These are phyloP conservation scores for Mionectes macconnelli DNA, from an alignment of 2,113 vertebrate genomes.

Conservation along the genomic window DNA sequence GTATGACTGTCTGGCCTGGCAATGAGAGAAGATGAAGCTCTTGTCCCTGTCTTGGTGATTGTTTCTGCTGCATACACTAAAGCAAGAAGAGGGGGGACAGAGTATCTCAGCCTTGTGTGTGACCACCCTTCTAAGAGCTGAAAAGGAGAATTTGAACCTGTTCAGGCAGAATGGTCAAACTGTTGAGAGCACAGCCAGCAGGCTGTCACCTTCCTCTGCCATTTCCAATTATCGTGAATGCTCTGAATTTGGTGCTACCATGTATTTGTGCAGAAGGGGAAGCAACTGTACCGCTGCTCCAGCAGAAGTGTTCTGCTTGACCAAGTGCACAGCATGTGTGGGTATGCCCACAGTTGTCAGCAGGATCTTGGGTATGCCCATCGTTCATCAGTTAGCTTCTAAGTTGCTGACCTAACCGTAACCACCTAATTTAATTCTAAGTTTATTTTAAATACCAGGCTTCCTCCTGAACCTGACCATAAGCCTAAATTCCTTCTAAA, in stretches of 20 bases:
- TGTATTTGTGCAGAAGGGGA: neutral
- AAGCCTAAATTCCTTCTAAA: neutral
- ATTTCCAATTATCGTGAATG: rapidly evolving
- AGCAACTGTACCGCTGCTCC: neutral
- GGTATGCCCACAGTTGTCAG: neutral
- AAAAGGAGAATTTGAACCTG: neutral
- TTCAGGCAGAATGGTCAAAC: neutral
- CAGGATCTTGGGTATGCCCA: neutral
- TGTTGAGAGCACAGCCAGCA: neutral
- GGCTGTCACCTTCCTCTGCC: neutral
- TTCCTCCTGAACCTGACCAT: neutral
- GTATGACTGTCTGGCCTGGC: no score
- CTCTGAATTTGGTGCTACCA: neutral
- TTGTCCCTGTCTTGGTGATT: neutral
- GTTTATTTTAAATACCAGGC: neutral
- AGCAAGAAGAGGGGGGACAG: neutral
- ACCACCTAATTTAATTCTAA: neutral
- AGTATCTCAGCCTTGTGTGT: neutral
- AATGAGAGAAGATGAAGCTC: neutral
- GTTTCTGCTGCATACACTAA: neutral
- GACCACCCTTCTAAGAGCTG: neutral
- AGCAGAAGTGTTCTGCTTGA: neutral
- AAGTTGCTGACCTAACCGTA: neutral
- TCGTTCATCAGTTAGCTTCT: neutral
- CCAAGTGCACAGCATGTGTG: neutral